phyloP scores from a whole-genome alignment of 2,888 invertebrate species.

The Drosophila acutilabella region DNA sequence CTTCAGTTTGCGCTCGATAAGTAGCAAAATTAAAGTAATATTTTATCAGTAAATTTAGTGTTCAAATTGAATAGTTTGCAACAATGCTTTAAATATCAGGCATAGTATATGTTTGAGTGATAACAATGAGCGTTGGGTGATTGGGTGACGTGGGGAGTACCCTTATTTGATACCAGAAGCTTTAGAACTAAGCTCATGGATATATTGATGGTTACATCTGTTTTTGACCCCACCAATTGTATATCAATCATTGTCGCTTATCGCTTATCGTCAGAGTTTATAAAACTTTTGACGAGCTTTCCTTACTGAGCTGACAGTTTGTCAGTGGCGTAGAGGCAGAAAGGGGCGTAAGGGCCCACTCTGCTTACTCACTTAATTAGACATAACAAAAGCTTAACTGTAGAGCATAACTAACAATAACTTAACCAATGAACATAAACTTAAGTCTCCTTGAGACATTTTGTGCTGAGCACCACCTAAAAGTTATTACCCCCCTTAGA shows the following conservation, averaged over 20 bases:
- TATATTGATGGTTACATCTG: constrained; percentile 24
- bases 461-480: constrained; percentile 67
- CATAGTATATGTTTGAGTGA: constrained; percentile 12
- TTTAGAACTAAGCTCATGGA: constrained; percentile 11
- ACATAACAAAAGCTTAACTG: constrained; percentile 19
- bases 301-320: constrained; percentile 11
- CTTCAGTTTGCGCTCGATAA: constrained; percentile 31
- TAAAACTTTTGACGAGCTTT: constrained; percentile 29
- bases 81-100: constrained; percentile 11
- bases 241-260: constrained; percentile 49
- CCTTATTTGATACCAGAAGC: constrained; percentile 21
- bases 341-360: not conserved
- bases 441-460: constrained; percentile 13
- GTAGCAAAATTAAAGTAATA: constrained; percentile 12
- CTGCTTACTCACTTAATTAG: constrained; percentile 15
- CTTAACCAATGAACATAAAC: constrained; percentile 42
- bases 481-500: constrained; percentile 41
- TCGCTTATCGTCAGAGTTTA: constrained; percentile 22
- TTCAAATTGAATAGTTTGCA: not conserved
- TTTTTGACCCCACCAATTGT: constrained; percentile 10
- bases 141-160: constrained; percentile 20
- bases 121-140: constrained; percentile 24
- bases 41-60: not conserved
- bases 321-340: constrained; percentile 5
- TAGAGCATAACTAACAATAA: constrained; percentile 22